A percentile compares a stretch with the other conserved stretches of the same genome.
Evolutionary conservation across 2,113 vertebrate species (phyloP).

Genomic region (Anoura caudifer): DNA sequence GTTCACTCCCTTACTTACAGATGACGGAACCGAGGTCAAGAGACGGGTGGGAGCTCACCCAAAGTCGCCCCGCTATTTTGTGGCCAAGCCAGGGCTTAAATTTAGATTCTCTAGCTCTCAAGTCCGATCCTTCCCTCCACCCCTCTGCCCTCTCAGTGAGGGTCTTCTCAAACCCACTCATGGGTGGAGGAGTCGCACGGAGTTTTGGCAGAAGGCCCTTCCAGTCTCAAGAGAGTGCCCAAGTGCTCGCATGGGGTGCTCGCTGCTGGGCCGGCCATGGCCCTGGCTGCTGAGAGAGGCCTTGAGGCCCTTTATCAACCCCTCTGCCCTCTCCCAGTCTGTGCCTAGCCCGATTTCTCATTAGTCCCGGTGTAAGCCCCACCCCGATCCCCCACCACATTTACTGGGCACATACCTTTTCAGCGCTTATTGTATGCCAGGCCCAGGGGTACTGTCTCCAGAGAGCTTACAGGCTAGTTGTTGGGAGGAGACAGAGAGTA

Average conservation of each 20-base stretch:
- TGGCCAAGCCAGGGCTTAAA: background rate
- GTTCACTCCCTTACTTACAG: background rate
- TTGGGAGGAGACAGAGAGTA: background rate
- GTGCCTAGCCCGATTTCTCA: background rate
- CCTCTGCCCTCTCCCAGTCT: background rate
- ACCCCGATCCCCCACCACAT: background rate
- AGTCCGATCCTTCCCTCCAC: background rate
- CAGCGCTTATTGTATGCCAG: background rate
- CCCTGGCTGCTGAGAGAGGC: background rate
- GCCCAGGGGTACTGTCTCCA: background rate
- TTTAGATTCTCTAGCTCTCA: background rate
- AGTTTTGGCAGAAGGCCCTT: background rate
- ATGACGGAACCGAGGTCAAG: background rate
- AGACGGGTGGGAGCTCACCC: background rate
- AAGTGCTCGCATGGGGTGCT: fast-evolving
- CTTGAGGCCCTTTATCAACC: no score
- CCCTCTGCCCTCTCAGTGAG: background rate
- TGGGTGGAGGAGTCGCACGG: background rate
- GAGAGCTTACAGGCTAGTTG: background rate
- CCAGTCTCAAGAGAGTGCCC: background rate
- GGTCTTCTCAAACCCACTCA: no score
- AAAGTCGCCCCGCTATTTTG: background rate
- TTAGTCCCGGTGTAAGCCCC: background rate
- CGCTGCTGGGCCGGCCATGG: fast-evolving
- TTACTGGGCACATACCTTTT: background rate